Base-by-base conservation (phyloP, 2,888 invertebrate species). In the Scaptomyza flava region DNA sequence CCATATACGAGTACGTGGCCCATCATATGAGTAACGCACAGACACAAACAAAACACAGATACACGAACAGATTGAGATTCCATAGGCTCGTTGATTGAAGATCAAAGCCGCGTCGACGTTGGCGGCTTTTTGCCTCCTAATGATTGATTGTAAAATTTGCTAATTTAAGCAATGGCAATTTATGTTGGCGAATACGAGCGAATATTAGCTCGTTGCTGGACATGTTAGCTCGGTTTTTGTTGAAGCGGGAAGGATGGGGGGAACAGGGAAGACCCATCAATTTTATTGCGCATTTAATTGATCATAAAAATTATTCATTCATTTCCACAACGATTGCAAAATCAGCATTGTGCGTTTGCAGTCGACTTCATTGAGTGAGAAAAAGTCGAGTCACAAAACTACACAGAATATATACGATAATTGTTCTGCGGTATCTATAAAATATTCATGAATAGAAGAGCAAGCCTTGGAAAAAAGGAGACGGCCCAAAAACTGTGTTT, bases 261-360 rank as follows among this genome's bases (percentile, higher is more conserved):
- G 20, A 51, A 14, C 34, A 38, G 62, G 43, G 58, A 56, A 65
- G 65, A 60, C 66, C 67, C 78, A 81, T 81, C 78, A 83, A 83
- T 72, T 81, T 81, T 81, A 87, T 81, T 77, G 87, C 84, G 58
- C 87, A 87, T 81, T 81, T 81, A 81, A 81, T 81, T 81, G 81
- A 87, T 81, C 81, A 81, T 83, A 77, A 80, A 81, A 81, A 83
- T 87, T 81, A 87, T 87, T 81, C 81, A 81, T 83, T 81, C 87
- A 87, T 72, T 84, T 75, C 65, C 62, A 64, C 53, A 62, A 62
- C 51, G 73, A 56, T 58, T 72, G 68, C 81, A 47, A 75, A 81
- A 61, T 81, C 79, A 67, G 79, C 82, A 57, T 69, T 58, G 73
- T 27, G 20, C 58, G 23, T 23, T 38, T 41, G 34, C 66, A 48